These are phyloP conservation scores for Corythornis vintsioides DNA, from an alignment of 2,113 vertebrate species.

Conservation along the genomic window DNA sequence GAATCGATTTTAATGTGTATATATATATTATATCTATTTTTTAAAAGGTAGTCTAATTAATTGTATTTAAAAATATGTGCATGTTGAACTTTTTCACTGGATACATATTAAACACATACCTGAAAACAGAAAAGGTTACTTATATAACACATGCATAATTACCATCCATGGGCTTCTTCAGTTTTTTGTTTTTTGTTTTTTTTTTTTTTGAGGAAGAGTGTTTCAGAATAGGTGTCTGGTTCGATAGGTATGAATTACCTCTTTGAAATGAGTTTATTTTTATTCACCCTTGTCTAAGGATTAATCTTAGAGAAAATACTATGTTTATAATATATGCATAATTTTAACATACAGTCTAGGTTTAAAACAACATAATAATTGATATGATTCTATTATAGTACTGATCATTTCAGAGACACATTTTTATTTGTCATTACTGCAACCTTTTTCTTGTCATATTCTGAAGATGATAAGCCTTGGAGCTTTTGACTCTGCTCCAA, in stretches of 20 bases:
- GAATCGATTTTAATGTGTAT: not conserved
- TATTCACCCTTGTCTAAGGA: not conserved
- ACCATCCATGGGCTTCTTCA: not conserved
- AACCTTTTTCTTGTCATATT: not conserved
- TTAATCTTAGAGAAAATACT: not conserved
- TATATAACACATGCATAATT: not conserved
- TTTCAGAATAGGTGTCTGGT: not conserved
- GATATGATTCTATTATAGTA: not conserved
- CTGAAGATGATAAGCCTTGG: not conserved
- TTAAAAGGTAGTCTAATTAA: not conserved
- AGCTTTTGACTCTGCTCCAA: not conserved
- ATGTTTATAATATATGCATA: not conserved
- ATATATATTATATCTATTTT: not conserved
- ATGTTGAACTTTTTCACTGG: not conserved
- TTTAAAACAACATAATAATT: not conserved
- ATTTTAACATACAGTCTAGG: not conserved
- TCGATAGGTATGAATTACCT: not conserved
- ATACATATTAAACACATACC: not conserved
- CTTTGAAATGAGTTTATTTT: not conserved
- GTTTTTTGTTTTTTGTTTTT: not conserved
- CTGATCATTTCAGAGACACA: not conserved
- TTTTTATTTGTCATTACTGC: not conserved
- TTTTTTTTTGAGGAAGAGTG: not conserved
- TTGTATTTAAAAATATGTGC: not conserved
- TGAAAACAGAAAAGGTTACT: not conserved